These are phyloP conservation scores for Clusia tigrina DNA, from an alignment of 2,888 invertebrate genomes.

Conservation along the genomic window DNA sequence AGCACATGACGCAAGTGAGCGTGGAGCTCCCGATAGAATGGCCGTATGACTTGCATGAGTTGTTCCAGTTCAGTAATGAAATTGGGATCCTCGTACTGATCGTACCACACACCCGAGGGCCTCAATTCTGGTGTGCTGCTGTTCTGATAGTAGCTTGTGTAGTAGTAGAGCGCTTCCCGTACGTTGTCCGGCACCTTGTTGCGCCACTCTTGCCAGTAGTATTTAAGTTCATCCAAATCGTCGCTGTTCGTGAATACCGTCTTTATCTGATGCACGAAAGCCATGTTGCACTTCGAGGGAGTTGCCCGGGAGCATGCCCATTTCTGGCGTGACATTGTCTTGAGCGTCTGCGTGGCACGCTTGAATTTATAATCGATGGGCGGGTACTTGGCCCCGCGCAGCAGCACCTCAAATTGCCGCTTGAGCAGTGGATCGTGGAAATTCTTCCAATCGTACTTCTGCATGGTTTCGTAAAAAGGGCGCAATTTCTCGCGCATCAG, in stretches of 20 bases:
- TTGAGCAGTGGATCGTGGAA: slow-evolving; percentile 36
- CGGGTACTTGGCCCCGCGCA: slow-evolving; percentile 43
- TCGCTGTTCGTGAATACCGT: slow-evolving; percentile 43
- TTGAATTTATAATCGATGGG: slow-evolving; percentile 40
- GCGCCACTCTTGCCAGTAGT: slow-evolving; percentile 49
- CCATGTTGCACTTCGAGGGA: slow-evolving; percentile 38
- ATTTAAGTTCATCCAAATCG: slow-evolving; percentile 42
- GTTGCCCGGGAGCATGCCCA: slow-evolving; percentile 35
- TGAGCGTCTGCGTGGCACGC: slow-evolving; percentile 36
- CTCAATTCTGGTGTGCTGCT: slow-evolving; percentile 35
- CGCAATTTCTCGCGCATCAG: slow-evolving; percentile 44
- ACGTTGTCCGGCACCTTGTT: slow-evolving; percentile 41
- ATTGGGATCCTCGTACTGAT: slow-evolving; percentile 42
- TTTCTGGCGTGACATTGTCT: slow-evolving; percentile 38
- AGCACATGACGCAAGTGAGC: slow-evolving; percentile 78
- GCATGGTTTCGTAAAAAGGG: slow-evolving; percentile 36
- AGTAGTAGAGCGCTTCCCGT: slow-evolving; percentile 39
- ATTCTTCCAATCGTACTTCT: slow-evolving; percentile 38
- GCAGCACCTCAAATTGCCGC: slow-evolving; percentile 42
- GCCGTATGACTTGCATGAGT: slow-evolving; percentile 70
- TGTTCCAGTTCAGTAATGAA: slow-evolving; percentile 40
- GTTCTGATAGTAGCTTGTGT: slow-evolving; percentile 41
- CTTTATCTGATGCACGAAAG: slow-evolving; percentile 47
- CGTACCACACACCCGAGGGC: slow-evolving; percentile 45
- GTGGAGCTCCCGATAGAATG: slow-evolving; percentile 81